Base-by-base conservation (phyloP, 2,888 invertebrate genomes). In the Drosophila paramelanica region DNA sequence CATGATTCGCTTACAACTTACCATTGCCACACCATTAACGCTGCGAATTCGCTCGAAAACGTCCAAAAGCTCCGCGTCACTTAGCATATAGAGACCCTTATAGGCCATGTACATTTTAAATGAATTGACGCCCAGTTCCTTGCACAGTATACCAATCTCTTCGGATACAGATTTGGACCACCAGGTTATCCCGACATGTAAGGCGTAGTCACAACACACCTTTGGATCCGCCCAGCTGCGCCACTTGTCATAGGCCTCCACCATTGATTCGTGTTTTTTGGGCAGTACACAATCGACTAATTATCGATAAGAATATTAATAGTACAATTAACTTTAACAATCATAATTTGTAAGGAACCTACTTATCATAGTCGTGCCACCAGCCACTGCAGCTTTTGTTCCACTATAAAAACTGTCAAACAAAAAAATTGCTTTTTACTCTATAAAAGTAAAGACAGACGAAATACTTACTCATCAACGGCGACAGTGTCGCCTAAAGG, bases 31-130 rank as follows among this genome's bases (percentile, higher is more conserved):
- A 8, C 97, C 98, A 61, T 97, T 97, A 36, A 99, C 91, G 67
- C 96, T 95, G 77, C 95, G 95, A 91, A 98, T 98, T 8, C 95
- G 93, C 81, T 97, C 96, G 89, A 99, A 96, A 3, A 96, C 95
- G 81, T 96, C 95, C 89, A 97, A 96, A 70, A 99, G 93, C 73
- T 98, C 97, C 13, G 96, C 94, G 91, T 99, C 99, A 67, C 95
- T 94, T 60, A 99, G 93, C 97, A 98, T 98, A 93, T 96, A 97
- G 5, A 95, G 92, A 77, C 96, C 97, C 87, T 96, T 96, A 92
- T 99, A 99, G 0, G 99, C 98, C 97, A 99, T 98, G 93, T 98
- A 99, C 95, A 98, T 96, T 94, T 99, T 99, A 93, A 99, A 99
- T 1, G 99, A 98, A 93, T 98, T 99, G 53, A 99, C 94, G 7